Percentiles rank a stretch among this genome's conserved stretches.
Evolutionary conservation across 1,140 invertebrate genomes (phyloP).

Genomic region (Drosophila dunni): DNA sequence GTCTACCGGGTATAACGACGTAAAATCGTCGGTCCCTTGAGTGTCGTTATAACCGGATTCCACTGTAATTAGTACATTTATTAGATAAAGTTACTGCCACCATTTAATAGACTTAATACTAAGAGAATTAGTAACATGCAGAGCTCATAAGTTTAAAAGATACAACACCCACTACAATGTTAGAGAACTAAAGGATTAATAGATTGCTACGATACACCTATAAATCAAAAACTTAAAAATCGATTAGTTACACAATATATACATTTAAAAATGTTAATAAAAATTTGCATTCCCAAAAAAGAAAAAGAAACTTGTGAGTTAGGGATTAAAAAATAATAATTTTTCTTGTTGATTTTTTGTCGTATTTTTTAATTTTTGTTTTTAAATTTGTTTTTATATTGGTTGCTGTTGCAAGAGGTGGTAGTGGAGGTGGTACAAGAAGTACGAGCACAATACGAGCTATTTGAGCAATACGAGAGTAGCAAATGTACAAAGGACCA

Average conservation of each 20-base stretch:
- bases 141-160: neutral
- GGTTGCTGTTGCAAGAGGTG: slow-evolving; percentile 33
- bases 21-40: too few relatives aligned
- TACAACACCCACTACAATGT: slow-evolving; percentile 14
- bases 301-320: slow-evolving; percentile 39
- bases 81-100: neutral
- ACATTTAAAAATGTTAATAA: neutral
- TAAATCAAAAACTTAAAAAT: neutral
- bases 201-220: neutral
- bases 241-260: neutral
- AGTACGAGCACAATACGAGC: slow-evolving; percentile 42
- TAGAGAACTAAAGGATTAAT: neutral
- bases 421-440: slow-evolving; percentile 45
- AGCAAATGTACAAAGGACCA: slow-evolving; percentile 77
- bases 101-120: slow-evolving; percentile 6
- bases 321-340: slow-evolving; percentile 40
- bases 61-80: neutral
- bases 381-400: slow-evolving; percentile 6
- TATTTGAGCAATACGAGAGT: slow-evolving; percentile 37
- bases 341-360: slow-evolving; percentile 14
- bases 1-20: too few relatives aligned
- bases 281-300: slow-evolving; percentile 36
- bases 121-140: slow-evolving; percentile 16
- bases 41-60: too few relatives aligned
- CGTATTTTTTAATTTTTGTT: neutral